These are phyloP conservation scores for Pangasius krempfi DNA, from an alignment of 2,797 vertebrate species.

Conservation along the genomic window DNA sequence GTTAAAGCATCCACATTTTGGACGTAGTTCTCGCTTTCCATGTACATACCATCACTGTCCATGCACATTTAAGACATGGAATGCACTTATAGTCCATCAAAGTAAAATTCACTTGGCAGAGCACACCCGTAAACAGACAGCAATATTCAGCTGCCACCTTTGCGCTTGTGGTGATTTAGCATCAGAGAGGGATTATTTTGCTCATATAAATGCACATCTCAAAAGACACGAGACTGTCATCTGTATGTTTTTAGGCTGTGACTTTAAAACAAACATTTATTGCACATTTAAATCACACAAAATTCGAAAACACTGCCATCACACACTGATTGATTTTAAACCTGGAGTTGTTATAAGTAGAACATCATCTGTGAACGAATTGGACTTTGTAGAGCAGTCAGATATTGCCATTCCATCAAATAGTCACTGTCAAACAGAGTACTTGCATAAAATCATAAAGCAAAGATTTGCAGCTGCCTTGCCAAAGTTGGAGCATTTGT, in stretches of 20 bases:
- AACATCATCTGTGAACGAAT: neutral
- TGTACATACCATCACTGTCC: neutral
- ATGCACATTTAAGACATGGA: neutral
- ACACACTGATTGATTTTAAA: neutral
- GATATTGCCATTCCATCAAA: neutral
- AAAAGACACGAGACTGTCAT: neutral
- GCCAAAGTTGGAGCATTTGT: neutral
- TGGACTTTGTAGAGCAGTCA: neutral
- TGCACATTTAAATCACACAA: neutral
- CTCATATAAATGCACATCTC: neutral
- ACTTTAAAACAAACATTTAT: neutral
- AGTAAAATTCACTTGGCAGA: no score
- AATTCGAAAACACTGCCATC: neutral
- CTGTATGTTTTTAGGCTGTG: neutral
- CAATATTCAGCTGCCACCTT: no score
- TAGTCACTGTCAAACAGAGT: neutral
- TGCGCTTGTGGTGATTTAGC: no score
- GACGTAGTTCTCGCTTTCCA: neutral
- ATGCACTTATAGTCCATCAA: no score
- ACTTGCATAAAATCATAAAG: neutral
- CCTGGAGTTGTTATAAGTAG: neutral
- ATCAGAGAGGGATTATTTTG: no score
- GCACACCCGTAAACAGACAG: no score
- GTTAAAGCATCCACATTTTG: conserved; percentile 1
- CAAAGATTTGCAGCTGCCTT: neutral